phyloP scores from a whole-genome alignment of 2,797 vertebrate genomes.

The Mycteria americana region DNA sequence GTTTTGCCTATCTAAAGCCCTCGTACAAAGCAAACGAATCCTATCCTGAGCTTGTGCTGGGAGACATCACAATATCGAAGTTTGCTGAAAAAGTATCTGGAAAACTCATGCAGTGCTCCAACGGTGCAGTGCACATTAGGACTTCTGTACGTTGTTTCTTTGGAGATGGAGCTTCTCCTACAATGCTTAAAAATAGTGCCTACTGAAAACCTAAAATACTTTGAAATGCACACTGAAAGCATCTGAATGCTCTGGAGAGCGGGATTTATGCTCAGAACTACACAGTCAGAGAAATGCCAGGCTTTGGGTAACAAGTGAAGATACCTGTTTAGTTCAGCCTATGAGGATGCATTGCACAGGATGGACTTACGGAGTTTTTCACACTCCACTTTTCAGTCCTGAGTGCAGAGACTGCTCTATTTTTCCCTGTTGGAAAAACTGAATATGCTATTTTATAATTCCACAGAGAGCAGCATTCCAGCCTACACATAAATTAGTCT shows the following conservation, averaged over 20 bases:
- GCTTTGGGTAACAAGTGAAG: neutral
- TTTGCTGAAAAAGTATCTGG: neutral
- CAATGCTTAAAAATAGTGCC: neutral
- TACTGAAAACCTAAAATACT: neutral
- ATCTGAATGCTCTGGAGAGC: neutral
- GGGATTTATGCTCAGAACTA: neutral
- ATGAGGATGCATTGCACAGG: rapidly evolving
- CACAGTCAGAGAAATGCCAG: neutral
- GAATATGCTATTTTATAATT: neutral
- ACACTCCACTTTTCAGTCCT: neutral
- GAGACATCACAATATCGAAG: rapidly evolving
- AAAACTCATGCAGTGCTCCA: neutral
- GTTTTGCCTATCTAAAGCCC: neutral
- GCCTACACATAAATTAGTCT: neutral
- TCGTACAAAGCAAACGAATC: rapidly evolving
- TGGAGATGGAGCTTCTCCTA: neutral
- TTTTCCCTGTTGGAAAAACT: neutral
- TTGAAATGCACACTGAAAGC: neutral
- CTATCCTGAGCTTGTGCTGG: neutral
- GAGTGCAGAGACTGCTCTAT: neutral
- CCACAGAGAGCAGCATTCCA: neutral
- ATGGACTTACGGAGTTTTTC: neutral
- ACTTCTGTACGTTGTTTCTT: neutral
- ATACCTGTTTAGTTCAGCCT: neutral
- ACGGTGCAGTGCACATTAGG: rapidly evolving